Conservation (phyloP, 35 echinoderm and acorn worm species). For the Patiria miniata region DNA sequence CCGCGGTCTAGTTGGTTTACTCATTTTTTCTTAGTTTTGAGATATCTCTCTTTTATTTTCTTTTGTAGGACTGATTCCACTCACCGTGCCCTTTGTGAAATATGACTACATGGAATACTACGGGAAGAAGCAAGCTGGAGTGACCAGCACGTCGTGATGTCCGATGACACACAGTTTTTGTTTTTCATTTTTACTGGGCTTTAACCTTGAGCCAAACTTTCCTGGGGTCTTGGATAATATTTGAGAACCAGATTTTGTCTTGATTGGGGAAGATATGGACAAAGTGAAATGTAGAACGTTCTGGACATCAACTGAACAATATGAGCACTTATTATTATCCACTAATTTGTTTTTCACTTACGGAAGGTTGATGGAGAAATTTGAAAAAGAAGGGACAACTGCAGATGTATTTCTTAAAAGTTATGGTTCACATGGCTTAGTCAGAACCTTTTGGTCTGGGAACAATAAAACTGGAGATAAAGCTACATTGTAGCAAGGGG, state of each 20-base stretch:
- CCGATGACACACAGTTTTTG: not conserved
- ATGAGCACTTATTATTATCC: too few relatives aligned
- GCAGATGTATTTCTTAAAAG: too few relatives aligned
- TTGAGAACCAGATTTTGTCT: not conserved
- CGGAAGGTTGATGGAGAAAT: too few relatives aligned
- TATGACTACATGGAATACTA: conserved; percentile 76
- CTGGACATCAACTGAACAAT: too few relatives aligned
- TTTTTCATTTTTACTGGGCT: too few relatives aligned
- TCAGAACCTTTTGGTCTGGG: too few relatives aligned
- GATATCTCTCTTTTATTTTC: not conserved
- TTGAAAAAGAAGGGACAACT: too few relatives aligned
- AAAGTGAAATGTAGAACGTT: not conserved
- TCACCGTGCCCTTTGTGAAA: conserved; percentile 53
- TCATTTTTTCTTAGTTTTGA: not conserved
- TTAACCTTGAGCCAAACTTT: not conserved
- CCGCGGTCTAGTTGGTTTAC: too few relatives aligned
- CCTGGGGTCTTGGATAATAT: not conserved
- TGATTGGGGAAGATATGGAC: not conserved
- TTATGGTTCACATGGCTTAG: too few relatives aligned
- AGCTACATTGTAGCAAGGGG: too few relatives aligned
- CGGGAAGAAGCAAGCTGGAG: not conserved
- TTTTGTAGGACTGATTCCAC: conserved; percentile 62
- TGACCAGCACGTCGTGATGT: not conserved
- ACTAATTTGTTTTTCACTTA: too few relatives aligned
- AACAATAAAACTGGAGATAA: too few relatives aligned